Evolutionary conservation across 2,888 invertebrate species (phyloP).

Genomic region (Caenorhabditis becei): DNA sequence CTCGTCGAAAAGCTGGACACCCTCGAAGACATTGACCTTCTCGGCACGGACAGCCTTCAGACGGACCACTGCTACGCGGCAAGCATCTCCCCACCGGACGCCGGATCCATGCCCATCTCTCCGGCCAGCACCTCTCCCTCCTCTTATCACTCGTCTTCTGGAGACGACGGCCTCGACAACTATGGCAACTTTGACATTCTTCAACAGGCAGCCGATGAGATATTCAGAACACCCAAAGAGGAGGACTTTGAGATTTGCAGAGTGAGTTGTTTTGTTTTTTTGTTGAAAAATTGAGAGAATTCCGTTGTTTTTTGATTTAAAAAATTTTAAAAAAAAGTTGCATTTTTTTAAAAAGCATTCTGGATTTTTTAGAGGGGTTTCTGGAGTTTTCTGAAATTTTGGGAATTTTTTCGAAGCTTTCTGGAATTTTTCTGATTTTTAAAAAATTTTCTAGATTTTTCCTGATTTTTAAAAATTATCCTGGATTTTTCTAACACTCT

Average conservation of each 20-base stretch:
- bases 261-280: too few species aligned
- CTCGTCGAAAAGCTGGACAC: conserved; percentile 8
- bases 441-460: too few species aligned
- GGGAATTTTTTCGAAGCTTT: too few species aligned
- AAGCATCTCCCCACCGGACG: conserved; percentile 44
- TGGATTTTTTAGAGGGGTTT: too few species aligned
- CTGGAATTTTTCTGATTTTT: too few species aligned
- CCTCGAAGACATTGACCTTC: background rate
- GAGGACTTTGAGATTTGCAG: conserved; percentile 55
- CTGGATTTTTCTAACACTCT: too few species aligned
- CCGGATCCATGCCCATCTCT: conserved; percentile 49
- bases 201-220: conserved; percentile 52
- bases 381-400: too few species aligned
- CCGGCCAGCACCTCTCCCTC: conserved; percentile 58
- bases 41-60: background rate
- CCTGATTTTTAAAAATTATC: too few species aligned
- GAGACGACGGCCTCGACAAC: conserved; percentile 25
- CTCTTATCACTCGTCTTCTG: conserved; percentile 52
- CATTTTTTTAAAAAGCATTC: background rate
- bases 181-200: conserved; percentile 53
- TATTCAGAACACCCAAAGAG: conserved; percentile 40
- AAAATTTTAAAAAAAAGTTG: background rate
- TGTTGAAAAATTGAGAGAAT: background rate
- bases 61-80: conserved; percentile 48
- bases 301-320: background rate